Evolutionary conservation across 2,113 vertebrate genomes (phyloP), one percentile per base, ranked within the genome.

Genomic region (Syrrhaptes paradoxus): DNA sequence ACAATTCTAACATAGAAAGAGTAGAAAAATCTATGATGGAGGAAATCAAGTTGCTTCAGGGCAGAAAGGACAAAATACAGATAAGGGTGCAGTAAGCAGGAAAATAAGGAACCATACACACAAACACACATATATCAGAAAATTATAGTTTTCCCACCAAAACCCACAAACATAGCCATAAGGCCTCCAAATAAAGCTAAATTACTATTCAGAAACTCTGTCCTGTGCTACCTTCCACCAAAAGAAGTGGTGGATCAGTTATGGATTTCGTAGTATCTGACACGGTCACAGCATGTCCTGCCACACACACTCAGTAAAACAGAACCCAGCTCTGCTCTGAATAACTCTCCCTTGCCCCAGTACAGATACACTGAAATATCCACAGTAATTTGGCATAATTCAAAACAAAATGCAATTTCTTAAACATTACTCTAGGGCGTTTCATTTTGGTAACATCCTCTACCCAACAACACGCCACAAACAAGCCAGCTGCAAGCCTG

Each of bases 391-490:
- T 32, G 25, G 45, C 41, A 17, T 49, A 32, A 79, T 36, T 85
- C 24, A 67, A 96, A 87, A 45, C 22, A 89, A 91, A 91, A 85
- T 41, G 18, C 17, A 10, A 14, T 54, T 87, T 80, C 74, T 91
- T 95, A 43, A 68, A 65, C 19, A 17, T 43, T 43, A 83, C 4
- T 13, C 59, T 54, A 31, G 4, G 8, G 52, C 70, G 26, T 36
- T 65, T 76, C 16, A 29, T 62, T 90, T 65, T 61, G 54, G 32
- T 45, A 90, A 61, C 46, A 48, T 3, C 28, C 34, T 51, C 63
- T 52, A 29, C 18, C 31, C 29, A 61, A 21, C 25, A 75, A 51
- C 12, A 62, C 0, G 0, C 19, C 12, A 38, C 26, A 68, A 68
- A 28, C 6, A 83, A 80, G 26, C 10, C 58, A 73, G 54, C 10